Base-by-base conservation (phyloP, 1,140 invertebrate genomes). In the Bathynomus jamesi region DNA sequence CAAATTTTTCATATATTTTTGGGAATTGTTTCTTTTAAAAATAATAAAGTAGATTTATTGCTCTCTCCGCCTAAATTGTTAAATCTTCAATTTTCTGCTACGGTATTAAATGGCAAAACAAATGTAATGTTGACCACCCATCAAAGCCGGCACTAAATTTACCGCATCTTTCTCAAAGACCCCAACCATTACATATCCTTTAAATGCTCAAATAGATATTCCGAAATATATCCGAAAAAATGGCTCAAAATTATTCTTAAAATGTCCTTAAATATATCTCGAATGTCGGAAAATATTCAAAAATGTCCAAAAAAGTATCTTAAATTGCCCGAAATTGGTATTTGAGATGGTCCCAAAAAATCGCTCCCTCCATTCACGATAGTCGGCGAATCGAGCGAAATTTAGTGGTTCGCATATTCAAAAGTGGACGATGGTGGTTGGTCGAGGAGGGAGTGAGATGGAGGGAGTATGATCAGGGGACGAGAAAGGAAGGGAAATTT, bases 311-410 rank as follows among this genome's bases (percentile, higher is more conserved):
- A 21, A 5, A 53, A 53, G 40, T 53, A 53, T 53, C 40, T 53
- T 53, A 53, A 53, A 53, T 53, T 53, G 40, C 40, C 21, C 11
- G 40, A 53, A 53, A 53, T n/a, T 53, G 40, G 40, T 53, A 53
- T 53, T 53, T 53, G 40, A 53, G 21, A 53, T 53, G 40, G 40
- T 17, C 40, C 40, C 40, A 53, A 53, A 67, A 67, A 31, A 67
- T 27, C 13, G 25, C 21, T 46, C 31, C 65, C 30, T 24, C 31
- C 65, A 67, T 40, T 32, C 65, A 66, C 27, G n/a, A 17, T 8
- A 17, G 17, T 66, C 27, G 31, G 13, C n/a, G n/a, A 28, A 28
- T 21, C 30, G 27, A 28, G 8, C 27, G 13, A 28, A 31, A 31
- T 27, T 31, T 66, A 24, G 8, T 8, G 65, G 30, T 29, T 28